phyloP scores from a whole-genome alignment of 2,888 invertebrate species.

The Drosophila ustulata region DNA sequence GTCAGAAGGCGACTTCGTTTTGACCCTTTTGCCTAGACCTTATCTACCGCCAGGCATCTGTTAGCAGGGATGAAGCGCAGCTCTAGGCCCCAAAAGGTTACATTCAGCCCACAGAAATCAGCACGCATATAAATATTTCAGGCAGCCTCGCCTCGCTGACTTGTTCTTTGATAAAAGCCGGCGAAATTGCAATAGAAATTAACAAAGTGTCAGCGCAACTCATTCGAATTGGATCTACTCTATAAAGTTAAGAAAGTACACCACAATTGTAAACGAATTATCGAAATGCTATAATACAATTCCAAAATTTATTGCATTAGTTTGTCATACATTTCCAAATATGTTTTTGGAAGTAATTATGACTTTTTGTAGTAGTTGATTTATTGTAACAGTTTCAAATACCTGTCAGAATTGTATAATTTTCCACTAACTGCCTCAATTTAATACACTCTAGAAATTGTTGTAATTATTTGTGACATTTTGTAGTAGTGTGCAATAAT shows the following conservation, averaged over 20 bases:
- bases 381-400: no score
- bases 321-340: no score
- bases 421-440: no score
- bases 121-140: conserved; percentile 83
- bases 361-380: no score
- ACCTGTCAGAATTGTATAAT: no score
- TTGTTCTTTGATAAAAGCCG: conserved; percentile 64
- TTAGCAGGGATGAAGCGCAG: not conserved
- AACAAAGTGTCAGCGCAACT: conserved; percentile 14
- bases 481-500: no score
- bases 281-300: no score
- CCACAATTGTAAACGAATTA: no score
- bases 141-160: conserved; percentile 46
- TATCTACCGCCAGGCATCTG: conserved; percentile 73
- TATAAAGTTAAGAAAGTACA: not conserved
- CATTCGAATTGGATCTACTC: conserved; percentile 17
- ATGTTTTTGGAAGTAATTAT: no score
- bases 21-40: conserved; percentile 66
- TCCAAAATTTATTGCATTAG: no score
- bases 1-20: conserved; percentile 51
- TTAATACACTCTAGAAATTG: no score
- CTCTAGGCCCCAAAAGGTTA: conserved; percentile 65
- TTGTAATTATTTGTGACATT: no score
- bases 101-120: conserved; percentile 81
- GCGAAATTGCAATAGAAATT: conserved; percentile 50